phyloP scores from a whole-genome alignment of 2,113 vertebrate species.

The Azemiops feae region DNA sequence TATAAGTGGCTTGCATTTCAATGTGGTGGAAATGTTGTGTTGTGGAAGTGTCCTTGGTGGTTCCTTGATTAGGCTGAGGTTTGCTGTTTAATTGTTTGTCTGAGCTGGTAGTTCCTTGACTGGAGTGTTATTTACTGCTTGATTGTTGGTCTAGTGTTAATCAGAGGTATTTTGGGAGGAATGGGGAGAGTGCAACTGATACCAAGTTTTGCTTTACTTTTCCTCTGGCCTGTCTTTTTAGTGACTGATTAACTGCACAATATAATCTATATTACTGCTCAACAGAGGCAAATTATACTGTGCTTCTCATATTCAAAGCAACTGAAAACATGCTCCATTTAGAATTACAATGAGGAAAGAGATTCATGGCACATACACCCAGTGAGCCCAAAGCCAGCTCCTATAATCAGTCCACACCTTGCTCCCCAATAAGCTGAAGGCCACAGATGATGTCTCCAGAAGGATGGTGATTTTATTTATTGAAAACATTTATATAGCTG shows the following conservation, averaged over 20 bases:
- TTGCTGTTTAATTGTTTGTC: background rate
- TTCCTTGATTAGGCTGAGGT: background rate
- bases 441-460: background rate
- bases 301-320: slow-evolving; percentile 27
- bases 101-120: background rate
- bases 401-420: slow-evolving; percentile 5
- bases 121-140: no score
- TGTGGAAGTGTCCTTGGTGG: background rate
- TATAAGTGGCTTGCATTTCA: no score
- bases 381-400: slow-evolving; percentile 12
- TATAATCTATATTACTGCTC: background rate
- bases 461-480: background rate
- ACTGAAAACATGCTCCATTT: background rate
- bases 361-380: slow-evolving; percentile 7
- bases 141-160: no score
- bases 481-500: background rate
- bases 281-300: background rate
- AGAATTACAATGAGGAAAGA: background rate
- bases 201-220: background rate
- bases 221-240: slow-evolving; percentile 14
- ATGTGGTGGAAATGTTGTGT: background rate
- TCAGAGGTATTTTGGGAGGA: no score
- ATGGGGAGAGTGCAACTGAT: background rate
- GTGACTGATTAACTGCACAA: slow-evolving; percentile 38
- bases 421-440: background rate